Base-by-base conservation (phyloP, 2,797 vertebrate species). In the Gymnopithys bicolor region DNA sequence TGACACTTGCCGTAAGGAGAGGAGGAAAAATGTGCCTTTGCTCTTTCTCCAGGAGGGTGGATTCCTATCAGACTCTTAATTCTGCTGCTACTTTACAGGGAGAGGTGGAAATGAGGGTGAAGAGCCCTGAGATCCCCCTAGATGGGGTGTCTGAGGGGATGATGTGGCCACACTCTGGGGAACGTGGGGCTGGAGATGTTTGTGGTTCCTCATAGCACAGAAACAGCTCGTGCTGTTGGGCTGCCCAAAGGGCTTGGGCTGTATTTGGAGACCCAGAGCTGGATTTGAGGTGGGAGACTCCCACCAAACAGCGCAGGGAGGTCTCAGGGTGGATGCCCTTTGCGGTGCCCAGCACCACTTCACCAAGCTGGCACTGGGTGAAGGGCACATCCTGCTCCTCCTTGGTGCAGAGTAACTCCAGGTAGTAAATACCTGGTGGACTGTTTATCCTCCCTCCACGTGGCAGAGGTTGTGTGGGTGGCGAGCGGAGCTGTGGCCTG, bases 1-100 rank as follows among this genome's bases (percentile, higher is more conserved):
- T 4, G 46, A 15, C 3, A 1, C 0, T 1, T 11, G 13, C 19
- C 22, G 5, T 1, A 0, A 9, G 46, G 28, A 51, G 51, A n/a
- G 10, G 18, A 63, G 45, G 27, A 3, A 21, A 30, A 73, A 11
- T 0, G 3, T 4, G 11, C 22, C 27, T 58, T 23, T 49, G 67
- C 51, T 41, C 14, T 25, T 35, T 33, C 25, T 32, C 13, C 76
- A 9, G 53, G 37, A 49, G 64, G 4, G 8, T 37, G 78, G 60
- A 5, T 41, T 63, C 32, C 45, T 24, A 17, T n/a, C 10, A 14
- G 32, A 48, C 6, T 51, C 58, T 32, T 7, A 5, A 12, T 37
- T 39, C 66, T 55, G 43, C 75, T 17, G 19, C 59, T 24, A 51
- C 64, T 62, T 7, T 30, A 35, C 2, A 23, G 13, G 4, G 0